Conservation (phyloP, 2,113 vertebrate species). For the Coptodon bakossiorum region DNA sequence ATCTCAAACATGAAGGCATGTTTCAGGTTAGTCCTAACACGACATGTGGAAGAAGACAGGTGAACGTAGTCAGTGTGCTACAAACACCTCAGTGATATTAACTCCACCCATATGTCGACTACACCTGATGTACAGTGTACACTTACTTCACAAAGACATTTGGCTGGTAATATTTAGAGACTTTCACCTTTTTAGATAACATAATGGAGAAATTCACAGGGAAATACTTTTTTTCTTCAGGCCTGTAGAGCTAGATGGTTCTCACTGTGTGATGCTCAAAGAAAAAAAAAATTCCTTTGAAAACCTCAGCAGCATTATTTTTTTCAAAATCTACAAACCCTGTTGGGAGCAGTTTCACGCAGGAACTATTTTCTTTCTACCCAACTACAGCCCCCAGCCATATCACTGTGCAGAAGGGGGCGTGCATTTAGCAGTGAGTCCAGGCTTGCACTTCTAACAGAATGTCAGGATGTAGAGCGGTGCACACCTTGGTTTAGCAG, state of each 20-base stretch:
- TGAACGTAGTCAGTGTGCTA: background rate
- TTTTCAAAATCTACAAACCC: background rate
- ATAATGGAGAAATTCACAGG: background rate
- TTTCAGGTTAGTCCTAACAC: background rate
- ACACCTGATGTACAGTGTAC: background rate
- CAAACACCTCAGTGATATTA: background rate
- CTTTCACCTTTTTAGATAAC: background rate
- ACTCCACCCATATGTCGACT: background rate
- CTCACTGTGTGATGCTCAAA: background rate
- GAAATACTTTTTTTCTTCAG: background rate
- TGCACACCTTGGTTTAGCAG: background rate
- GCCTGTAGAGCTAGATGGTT: background rate
- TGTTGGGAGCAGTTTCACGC: background rate
- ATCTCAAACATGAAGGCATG: background rate
- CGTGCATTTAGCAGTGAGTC: background rate
- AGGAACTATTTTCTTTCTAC: background rate
- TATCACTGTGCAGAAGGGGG: background rate
- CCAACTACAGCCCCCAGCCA: background rate
- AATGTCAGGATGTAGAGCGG: background rate
- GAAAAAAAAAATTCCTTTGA: background rate
- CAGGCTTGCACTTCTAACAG: background rate
- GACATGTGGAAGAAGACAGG: background rate
- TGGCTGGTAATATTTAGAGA: background rate
- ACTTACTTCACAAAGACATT: background rate
- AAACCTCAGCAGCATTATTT: background rate